Evolutionary conservation across 2,797 vertebrate species (phyloP), one percentile per base, ranked within the genome.

Genomic region (Eospalax fontanierii): DNA sequence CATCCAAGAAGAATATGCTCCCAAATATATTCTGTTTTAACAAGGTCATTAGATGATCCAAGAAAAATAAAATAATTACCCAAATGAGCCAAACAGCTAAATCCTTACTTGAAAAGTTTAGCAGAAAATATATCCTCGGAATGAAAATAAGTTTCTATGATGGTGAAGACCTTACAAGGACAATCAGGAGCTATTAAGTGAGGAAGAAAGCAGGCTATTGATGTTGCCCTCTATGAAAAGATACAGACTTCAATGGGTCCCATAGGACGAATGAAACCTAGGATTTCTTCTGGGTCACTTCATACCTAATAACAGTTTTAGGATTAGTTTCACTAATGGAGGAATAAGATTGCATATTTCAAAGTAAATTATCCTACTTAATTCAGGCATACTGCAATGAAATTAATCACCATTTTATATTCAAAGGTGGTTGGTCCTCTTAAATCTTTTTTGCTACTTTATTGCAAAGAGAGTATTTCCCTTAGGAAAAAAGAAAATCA

Each of bases 351-450:
- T 89, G 30, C 33, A 40, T 88, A 43, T 28, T 88, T 80, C 59
- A 90, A 30, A 78, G 90, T 30, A 63, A 87, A 85, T 63, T 75
- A 75, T 84, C 14, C 26, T 86, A 81, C 38, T 89, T 80, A 85
- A 85, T 87, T 70, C 40, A 94, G 57, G 8, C 35, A 86, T 28
- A 50, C 6, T 57, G 40, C 8, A 26, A 50, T 75, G 63, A 90
- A 92, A 71, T 92, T 46, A 89, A 86, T n/a, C 33, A 57, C 19
- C 21, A 76, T 15, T 80, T 91, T 65, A 46, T 70, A 65, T 76
- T 19, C 4, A 82, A 92, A 81, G 63, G 7, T 54, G 26, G 54
- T 46, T 88, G 24, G 66, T 22, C 19, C 33, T 59, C 22, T 78
- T 21, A 9, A 74, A 75, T 2, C 0, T 35, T 50, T 70, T 24